Percentiles rank a stretch among this genome's conserved stretches.
phyloP scores from a whole-genome alignment of 1,140 invertebrate genomes.

The Dysdera silvatica region DNA sequence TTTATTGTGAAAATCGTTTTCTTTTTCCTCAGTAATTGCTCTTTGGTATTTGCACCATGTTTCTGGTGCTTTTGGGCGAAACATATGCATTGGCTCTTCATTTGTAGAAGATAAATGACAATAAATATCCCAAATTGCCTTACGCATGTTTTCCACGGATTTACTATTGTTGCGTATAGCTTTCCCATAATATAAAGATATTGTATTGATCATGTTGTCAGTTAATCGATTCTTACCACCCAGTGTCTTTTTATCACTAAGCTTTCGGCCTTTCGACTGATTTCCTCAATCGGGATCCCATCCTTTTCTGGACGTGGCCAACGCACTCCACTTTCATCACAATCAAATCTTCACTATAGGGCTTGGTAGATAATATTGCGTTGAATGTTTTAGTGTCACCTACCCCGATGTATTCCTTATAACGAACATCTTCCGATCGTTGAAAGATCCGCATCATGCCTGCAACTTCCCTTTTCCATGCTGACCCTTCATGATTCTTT shows the following conservation, averaged over 20 bases:
- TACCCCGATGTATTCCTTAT: not conserved
- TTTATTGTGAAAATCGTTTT: not conserved
- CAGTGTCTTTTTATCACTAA: no score
- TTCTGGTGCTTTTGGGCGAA: not conserved
- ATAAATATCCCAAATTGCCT: not conserved
- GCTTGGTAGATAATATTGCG: not conserved
- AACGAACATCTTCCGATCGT: not conserved
- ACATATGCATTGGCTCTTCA: conserved; percentile 4
- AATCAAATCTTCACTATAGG: not conserved
- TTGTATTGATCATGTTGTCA: no score
- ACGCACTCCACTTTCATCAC: not conserved
- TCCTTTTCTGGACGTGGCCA: conserved; percentile 4
- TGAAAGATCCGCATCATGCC: not conserved
- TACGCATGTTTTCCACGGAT: no score
- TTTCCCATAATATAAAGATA: no score
- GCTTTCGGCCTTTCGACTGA: no score
- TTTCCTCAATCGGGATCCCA: not conserved
- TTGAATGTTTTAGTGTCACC: not conserved
- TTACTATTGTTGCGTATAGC: no score
- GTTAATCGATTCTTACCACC: no score
- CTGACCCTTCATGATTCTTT: not conserved
- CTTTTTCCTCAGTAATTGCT: not conserved
- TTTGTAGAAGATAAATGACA: not conserved
- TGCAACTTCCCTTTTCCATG: not conserved
- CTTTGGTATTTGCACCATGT: not conserved